Conservation (phyloP, 2,888 invertebrate species). For the Cremastinae sp. region DNA sequence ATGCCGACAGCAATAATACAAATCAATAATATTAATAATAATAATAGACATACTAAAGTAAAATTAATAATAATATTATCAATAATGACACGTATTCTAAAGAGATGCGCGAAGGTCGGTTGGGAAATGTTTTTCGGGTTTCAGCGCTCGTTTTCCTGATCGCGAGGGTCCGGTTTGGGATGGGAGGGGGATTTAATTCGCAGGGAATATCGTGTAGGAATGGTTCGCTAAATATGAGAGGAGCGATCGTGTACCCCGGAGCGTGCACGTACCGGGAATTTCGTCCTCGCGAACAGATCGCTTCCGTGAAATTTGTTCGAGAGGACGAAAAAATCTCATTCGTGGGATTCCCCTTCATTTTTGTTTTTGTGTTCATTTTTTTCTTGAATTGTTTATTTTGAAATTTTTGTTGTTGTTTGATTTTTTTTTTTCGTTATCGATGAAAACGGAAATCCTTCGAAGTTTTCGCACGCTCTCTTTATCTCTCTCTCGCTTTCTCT, state of each 20-base stretch:
- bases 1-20: slow-evolving; percentile 75
- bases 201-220: neutral
- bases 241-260: slow-evolving; percentile 43
- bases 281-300: slow-evolving; percentile 73
- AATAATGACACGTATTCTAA: slow-evolving; percentile 66
- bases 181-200: slow-evolving; percentile 33
- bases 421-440: neutral
- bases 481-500: slow-evolving; percentile 57
- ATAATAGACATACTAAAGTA: slow-evolving; percentile 58
- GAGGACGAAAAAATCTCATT: slow-evolving; percentile 68
- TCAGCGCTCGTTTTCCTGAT: neutral
- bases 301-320: slow-evolving; percentile 66
- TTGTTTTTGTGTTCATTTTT: neutral
- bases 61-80: slow-evolving; percentile 64
- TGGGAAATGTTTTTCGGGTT: slow-evolving; percentile 22
- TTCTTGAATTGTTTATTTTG: slow-evolving; percentile 1
- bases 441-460: slow-evolving; percentile 26
- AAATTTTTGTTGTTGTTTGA: slow-evolving; percentile 1
- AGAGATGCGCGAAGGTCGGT: slow-evolving; percentile 60
- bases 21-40: slow-evolving; percentile 65
- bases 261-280: slow-evolving; percentile 41
- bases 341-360: slow-evolving; percentile 20
- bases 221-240: slow-evolving; percentile 38
- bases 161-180: neutral
- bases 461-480: slow-evolving; percentile 57